These are phyloP conservation scores for Mythimna pallens DNA, from an alignment of 2,888 invertebrate genomes.

Conservation along the genomic window DNA sequence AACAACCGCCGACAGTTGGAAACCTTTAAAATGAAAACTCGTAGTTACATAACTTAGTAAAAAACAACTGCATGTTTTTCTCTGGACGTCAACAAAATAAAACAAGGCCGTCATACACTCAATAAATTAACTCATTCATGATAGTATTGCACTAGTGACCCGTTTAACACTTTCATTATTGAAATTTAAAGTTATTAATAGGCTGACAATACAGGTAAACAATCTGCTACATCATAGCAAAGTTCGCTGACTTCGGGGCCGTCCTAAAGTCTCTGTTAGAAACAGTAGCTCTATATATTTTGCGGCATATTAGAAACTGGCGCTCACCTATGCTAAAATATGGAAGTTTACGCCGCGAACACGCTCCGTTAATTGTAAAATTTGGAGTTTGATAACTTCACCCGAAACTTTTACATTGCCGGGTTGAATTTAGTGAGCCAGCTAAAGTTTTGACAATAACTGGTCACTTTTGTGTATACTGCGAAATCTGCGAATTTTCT, in stretches of 20 bases:
- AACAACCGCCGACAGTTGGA: constrained; percentile 29
- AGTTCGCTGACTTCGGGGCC: constrained; percentile 66
- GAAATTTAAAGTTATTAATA: constrained; percentile 38
- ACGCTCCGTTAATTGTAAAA: constrained; percentile 83
- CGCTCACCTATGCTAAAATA: constrained; percentile 82
- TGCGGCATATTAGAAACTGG: constrained; percentile 80
- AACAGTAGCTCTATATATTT: constrained; percentile 79
- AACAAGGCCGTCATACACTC: neutral
- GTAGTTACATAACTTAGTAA: constrained; percentile 41
- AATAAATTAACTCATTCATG: constrained; percentile 15
- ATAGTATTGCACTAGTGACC: constrained; percentile 24
- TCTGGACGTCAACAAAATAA: constrained; percentile 12
- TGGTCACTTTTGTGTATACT: constrained; percentile 67
- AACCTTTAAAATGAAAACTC: constrained; percentile 49
- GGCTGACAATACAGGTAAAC: constrained; percentile 45
- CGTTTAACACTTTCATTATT: constrained; percentile 27
- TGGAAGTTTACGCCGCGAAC: constrained; percentile 76
- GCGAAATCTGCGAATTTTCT: constrained; percentile 59
- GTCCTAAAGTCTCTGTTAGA: constrained; percentile 74
- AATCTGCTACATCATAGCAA: constrained; percentile 54
- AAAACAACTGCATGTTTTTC: constrained; percentile 21
- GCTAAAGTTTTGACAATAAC: constrained; percentile 75
- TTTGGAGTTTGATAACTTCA: constrained; percentile 82
- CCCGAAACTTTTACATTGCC: constrained; percentile 65
- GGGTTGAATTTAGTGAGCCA: constrained; percentile 66